phyloP scores from a whole-genome alignment of 35 echinoderm and acorn worm species.

The Patiria miniata region DNA sequence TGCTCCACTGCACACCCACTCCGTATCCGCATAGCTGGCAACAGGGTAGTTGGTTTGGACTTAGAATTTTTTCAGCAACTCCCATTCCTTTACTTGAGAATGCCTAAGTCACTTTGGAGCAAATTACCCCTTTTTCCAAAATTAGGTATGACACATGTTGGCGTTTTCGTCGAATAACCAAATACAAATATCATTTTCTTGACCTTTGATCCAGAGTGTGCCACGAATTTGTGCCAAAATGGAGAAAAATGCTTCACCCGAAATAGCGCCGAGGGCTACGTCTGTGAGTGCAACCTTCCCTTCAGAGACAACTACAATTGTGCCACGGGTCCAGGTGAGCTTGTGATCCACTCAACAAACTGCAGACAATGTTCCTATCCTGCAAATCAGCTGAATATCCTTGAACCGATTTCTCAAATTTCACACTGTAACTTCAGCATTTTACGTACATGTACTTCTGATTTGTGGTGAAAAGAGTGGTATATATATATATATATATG shows the following conservation, averaged over 20 bases:
- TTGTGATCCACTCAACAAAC: neutral
- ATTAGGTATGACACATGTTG: too few species aligned
- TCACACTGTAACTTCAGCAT: neutral
- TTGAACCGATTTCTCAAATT: neutral
- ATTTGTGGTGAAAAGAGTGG: too few species aligned
- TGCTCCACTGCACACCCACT: too few species aligned
- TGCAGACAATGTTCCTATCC: neutral
- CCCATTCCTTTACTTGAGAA: too few species aligned
- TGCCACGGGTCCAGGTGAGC: constrained; percentile 34
- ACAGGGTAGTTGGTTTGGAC: too few species aligned
- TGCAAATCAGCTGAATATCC: neutral
- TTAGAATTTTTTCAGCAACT: too few species aligned
- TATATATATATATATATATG: too few species aligned
- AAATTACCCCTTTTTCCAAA: too few species aligned
- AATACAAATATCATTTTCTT: neutral
- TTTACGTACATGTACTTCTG: neutral
- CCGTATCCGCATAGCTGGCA: too few species aligned
- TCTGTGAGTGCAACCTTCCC: constrained; percentile 65
- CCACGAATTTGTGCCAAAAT: constrained; percentile 64
- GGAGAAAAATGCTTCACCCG: constrained; percentile 57
- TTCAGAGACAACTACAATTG: constrained; percentile 43
- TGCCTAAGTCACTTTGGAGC: too few species aligned
- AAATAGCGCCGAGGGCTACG: constrained; percentile 53
- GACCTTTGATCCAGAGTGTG: constrained; percentile 51
- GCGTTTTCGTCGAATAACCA: too few species aligned